Evolutionary conservation across 2,888 invertebrate species (phyloP).

Genomic region (Cactoblastis cactorum): DNA sequence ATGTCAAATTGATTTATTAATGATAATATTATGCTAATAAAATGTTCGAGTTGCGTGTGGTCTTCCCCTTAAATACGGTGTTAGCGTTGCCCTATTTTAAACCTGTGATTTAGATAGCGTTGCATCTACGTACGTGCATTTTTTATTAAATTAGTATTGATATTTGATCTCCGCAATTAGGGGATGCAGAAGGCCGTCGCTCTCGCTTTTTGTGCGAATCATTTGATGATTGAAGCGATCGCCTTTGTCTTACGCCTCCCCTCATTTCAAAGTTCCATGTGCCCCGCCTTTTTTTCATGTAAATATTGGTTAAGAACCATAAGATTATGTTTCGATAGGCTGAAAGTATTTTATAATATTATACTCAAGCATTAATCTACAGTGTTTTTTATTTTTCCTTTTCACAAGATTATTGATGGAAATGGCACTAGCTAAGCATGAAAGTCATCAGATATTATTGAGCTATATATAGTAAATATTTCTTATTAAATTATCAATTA

Average conservation of each 20-base stretch:
- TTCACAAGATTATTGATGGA: neutral
- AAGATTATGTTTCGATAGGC: conserved; percentile 74
- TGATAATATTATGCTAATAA: too few species aligned
- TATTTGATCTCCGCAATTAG: conserved; percentile 4
- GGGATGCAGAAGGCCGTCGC: conserved; percentile 11
- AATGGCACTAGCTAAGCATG: too few species aligned
- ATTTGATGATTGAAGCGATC: conserved; percentile 18
- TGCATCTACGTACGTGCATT: conserved; percentile 13
- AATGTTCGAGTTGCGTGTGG: neutral
- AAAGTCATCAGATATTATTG: too few species aligned
- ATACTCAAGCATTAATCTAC: conserved; percentile 65
- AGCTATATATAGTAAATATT: too few species aligned
- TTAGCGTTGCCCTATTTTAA: conserved; percentile 3
- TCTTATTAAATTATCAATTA: too few species aligned
- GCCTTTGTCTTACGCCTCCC: conserved; percentile 17
- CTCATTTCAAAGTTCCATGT: conserved; percentile 45
- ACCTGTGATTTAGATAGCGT: conserved; percentile 16
- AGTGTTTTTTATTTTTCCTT: conserved; percentile 28
- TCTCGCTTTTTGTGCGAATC: conserved; percentile 11
- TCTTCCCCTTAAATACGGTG: neutral
- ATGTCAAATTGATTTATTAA: too few species aligned
- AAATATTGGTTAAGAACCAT: conserved; percentile 70
- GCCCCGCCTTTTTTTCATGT: conserved; percentile 66
- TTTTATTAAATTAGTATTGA: conserved; percentile 13
- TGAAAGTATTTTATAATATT: conserved; percentile 77